phyloP scores from a whole-genome alignment of 2,888 invertebrate species.

The Athalia cordata region DNA sequence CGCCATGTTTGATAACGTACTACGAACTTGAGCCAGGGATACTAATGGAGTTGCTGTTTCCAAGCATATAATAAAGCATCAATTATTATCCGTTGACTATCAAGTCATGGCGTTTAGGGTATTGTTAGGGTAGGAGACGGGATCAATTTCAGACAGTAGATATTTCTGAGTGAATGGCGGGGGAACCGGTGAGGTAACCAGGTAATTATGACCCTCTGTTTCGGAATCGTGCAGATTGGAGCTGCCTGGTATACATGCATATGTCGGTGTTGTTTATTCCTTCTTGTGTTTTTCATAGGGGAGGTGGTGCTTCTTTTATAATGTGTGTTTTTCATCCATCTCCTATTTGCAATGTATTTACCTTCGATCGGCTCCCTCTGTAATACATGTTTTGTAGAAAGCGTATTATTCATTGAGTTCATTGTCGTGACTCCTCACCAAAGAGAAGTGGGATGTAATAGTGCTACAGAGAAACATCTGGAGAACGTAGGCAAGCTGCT shows the following conservation, averaged over 20 bases:
- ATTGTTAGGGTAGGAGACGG: slow-evolving; percentile 33
- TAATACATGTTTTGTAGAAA: not conserved
- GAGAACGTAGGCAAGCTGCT: slow-evolving; percentile 21
- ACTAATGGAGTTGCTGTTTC: slow-evolving; percentile 46
- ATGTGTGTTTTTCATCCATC: not conserved
- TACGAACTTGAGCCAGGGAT: slow-evolving; percentile 25
- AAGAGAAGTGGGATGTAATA: slow-evolving; percentile 12
- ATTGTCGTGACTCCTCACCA: not conserved
- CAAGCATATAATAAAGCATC: slow-evolving; percentile 45
- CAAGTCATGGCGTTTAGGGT: slow-evolving; percentile 34
- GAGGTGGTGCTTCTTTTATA: not conserved
- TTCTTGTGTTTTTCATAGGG: not conserved
- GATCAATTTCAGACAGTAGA: slow-evolving; percentile 42
- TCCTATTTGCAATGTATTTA: not conserved
- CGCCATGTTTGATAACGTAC: slow-evolving; percentile 44
- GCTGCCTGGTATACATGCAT: slow-evolving; percentile 3
- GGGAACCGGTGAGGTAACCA: slow-evolving; percentile 29
- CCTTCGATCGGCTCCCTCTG: not conserved
- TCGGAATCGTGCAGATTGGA: slow-evolving; percentile 25
- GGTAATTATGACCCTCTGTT: slow-evolving; percentile 29
- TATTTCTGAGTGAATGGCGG: slow-evolving; percentile 12
- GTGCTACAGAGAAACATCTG: slow-evolving; percentile 35
- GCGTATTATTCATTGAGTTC: not conserved
- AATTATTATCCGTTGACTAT: slow-evolving; percentile 46
- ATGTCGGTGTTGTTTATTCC: not conserved